Conservation (phyloP, 2,113 vertebrate species). For the Potamarius usumacintae region DNA sequence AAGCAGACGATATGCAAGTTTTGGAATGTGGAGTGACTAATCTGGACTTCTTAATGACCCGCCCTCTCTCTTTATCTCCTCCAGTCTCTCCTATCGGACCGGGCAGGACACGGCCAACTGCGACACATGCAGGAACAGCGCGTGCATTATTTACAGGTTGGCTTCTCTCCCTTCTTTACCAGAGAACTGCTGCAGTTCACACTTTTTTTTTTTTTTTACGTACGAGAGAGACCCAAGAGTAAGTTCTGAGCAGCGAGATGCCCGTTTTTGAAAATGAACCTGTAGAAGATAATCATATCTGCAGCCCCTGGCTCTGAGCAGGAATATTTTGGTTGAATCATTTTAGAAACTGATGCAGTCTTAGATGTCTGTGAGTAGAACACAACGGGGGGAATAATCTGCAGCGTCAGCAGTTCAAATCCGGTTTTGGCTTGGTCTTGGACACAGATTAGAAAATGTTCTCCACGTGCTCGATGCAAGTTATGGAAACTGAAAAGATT, state of each 20-base stretch:
- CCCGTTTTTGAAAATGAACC: neutral
- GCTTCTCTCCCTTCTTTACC: slow-evolving; percentile 56
- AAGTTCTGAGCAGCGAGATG: neutral
- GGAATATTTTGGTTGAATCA: neutral
- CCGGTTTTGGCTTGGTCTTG: neutral
- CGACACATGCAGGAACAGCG: slow-evolving; percentile 99
- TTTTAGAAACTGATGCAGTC: neutral
- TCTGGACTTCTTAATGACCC: slow-evolving; percentile 67
- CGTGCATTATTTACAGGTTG: slow-evolving; percentile 98
- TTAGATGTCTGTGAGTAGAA: neutral
- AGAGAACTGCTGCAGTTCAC: slow-evolving; percentile 26
- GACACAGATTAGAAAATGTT: neutral
- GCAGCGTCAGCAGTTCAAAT: neutral
- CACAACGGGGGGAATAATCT: neutral
- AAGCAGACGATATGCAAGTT: slow-evolving; percentile 32
- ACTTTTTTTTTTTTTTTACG: neutral
- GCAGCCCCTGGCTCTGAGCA: no score
- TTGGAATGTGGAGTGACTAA: slow-evolving; percentile 49
- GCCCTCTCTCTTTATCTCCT: slow-evolving; percentile 70
- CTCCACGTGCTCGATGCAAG: neutral
- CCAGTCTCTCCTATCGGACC: slow-evolving; percentile 96
- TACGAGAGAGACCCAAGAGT: neutral
- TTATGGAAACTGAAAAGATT: neutral
- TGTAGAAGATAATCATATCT: neutral
- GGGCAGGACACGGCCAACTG: slow-evolving; percentile 99